Conservation (phyloP, 1,140 invertebrate genomes). For the Gryllus bimaculatus region DNA sequence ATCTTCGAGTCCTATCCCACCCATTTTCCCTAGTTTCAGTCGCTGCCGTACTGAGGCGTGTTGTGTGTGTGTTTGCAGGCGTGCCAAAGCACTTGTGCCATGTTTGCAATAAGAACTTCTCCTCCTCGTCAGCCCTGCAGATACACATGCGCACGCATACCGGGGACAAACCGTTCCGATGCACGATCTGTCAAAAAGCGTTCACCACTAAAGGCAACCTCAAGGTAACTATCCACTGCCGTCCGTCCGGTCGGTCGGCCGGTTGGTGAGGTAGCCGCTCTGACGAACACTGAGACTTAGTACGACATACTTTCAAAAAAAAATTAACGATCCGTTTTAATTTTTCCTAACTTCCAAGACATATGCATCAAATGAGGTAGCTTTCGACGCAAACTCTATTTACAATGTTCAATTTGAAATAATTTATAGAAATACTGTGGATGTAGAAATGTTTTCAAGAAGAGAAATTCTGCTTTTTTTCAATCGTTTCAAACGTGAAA, state of each 20-base stretch:
- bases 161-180: conserved; percentile 94
- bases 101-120: conserved; percentile 96
- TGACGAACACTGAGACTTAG: not conserved
- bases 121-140: conserved; percentile 88
- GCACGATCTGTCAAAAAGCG: conserved; percentile 86
- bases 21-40: not conserved
- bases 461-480: too few relatives aligned
- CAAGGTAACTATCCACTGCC: conserved; percentile 56
- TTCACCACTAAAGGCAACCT: conserved; percentile 98
- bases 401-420: too few relatives aligned
- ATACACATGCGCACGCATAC: conserved; percentile 99
- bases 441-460: too few relatives aligned
- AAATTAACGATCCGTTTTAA: too few relatives aligned
- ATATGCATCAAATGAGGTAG: too few relatives aligned
- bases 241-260: not conserved
- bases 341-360: too few relatives aligned
- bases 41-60: conserved; percentile 8
- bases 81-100: conserved; percentile 85
- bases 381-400: too few relatives aligned
- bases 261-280: not conserved
- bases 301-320: too few relatives aligned
- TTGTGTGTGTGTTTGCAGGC: conserved; percentile 47
- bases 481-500: too few relatives aligned
- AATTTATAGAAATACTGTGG: too few relatives aligned
- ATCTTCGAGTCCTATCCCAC: not conserved